Conservation (phyloP, 1,140 invertebrate species). For the Pteromalus puparum region DNA sequence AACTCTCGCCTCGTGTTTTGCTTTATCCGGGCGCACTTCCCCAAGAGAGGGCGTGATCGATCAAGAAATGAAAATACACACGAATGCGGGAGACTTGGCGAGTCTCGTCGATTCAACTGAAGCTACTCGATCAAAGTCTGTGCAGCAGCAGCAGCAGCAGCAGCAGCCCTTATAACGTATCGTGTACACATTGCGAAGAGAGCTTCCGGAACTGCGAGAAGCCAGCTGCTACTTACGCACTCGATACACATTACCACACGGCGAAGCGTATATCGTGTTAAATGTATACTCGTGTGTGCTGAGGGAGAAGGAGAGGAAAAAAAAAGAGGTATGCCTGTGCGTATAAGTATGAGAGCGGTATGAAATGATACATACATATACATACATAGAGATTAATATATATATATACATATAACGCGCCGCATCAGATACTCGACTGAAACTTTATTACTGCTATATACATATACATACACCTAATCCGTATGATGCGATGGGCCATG, state of each 20-base stretch:
- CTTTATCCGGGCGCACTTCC: no score
- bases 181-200: slow-evolving; percentile 28
- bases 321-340: not conserved
- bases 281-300: no score
- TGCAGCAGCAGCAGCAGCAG: no score
- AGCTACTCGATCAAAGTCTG: slow-evolving; percentile 27
- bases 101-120: not conserved
- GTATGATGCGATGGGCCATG: not conserved
- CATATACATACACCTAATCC: not conserved
- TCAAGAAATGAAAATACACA: not conserved
- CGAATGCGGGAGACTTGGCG: not conserved
- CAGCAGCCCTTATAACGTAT: not conserved
- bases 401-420: not conserved
- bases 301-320: not conserved
- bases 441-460: not conserved
- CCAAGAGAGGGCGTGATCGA: not conserved
- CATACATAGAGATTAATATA: not conserved
- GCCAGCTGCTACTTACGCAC: not conserved
- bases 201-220: slow-evolving; percentile 3
- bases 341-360: not conserved
- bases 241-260: no score
- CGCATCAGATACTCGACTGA: slow-evolving; percentile 5
- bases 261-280: no score
- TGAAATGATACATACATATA: not conserved
- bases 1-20: not conserved